Evolutionary conservation across 1,140 invertebrate genomes (phyloP).

Genomic region (Dufourea novaeangliae): DNA sequence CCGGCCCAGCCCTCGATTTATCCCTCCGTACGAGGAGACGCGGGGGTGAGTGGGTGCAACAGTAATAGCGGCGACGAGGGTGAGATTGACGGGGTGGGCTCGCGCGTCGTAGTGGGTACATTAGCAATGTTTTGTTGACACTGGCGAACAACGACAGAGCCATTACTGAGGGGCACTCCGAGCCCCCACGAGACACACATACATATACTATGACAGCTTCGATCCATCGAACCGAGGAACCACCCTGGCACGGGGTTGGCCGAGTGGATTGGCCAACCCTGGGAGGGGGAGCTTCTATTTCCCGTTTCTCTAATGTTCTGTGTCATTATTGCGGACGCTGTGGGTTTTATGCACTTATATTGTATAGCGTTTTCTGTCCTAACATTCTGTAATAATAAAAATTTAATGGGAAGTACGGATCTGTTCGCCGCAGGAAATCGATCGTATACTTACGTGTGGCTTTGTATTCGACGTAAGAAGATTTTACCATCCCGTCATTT

Average conservation of each 20-base stretch:
- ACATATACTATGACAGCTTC: conserved; percentile 49
- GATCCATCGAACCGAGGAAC: conserved; percentile 55
- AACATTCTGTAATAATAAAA: too few relatives aligned
- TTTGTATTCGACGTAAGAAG: too few relatives aligned
- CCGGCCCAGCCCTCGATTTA: conserved; percentile 35
- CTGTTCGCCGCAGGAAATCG: too few relatives aligned
- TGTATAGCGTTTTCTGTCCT: too few relatives aligned
- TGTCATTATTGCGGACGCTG: not conserved
- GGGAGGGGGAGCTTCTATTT: not conserved
- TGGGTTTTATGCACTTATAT: too few relatives aligned
- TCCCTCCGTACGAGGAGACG: too few relatives aligned
- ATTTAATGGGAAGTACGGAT: too few relatives aligned
- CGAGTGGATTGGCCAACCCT: conserved; percentile 22
- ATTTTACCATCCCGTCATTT: too few relatives aligned
- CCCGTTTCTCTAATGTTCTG: not conserved
- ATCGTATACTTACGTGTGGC: too few relatives aligned
- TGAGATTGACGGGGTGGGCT: conserved; percentile 54
- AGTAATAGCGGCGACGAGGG: conserved; percentile 46
- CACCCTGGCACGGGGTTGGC: not conserved
- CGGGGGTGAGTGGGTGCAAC: too few relatives aligned
- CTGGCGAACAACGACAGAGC: conserved; percentile 66
- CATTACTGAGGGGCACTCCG: conserved; percentile 72
- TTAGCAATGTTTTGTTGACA: conserved; percentile 79
- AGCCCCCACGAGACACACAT: too few relatives aligned
- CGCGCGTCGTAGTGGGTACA: conserved; percentile 64